Conservation (phyloP, 2,888 invertebrate genomes). For the Pandemis corylana region DNA sequence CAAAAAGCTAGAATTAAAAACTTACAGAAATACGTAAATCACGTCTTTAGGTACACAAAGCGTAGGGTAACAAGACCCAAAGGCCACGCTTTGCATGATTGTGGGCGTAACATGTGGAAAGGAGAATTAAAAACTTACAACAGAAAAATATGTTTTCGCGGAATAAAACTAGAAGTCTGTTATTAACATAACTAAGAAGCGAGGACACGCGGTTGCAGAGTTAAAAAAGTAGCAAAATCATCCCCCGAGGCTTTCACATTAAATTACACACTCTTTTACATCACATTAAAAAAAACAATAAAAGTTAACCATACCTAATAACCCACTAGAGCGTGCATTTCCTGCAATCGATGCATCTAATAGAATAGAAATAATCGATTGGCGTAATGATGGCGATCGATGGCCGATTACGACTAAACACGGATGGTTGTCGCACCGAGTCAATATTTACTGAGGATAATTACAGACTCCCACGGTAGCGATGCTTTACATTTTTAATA, state of each 20-base stretch:
- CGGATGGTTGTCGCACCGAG: constrained; percentile 15
- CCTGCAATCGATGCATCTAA: constrained; percentile 27
- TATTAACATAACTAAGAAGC: too few species aligned
- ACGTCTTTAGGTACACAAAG: too few species aligned
- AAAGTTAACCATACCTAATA: constrained; percentile 34
- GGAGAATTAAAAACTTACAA: too few species aligned
- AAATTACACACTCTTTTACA: not conserved
- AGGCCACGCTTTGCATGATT: too few species aligned
- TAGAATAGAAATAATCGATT: constrained; percentile 31
- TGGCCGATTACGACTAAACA: constrained; percentile 29
- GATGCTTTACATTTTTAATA: constrained; percentile 26
- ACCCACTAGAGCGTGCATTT: constrained; percentile 28
- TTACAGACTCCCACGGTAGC: constrained; percentile 35
- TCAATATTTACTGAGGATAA: constrained; percentile 39
- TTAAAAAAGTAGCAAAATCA: not conserved
- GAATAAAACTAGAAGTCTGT: too few species aligned
- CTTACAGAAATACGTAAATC: too few species aligned
- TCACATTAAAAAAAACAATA: constrained; percentile 9
- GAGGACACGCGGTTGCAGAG: not conserved
- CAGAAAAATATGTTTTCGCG: too few species aligned
- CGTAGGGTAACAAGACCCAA: too few species aligned
- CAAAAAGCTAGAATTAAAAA: too few species aligned
- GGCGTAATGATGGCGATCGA: constrained; percentile 36
- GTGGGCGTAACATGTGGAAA: too few species aligned
- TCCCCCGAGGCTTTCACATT: not conserved